Evolutionary conservation across 2,888 invertebrate genomes (phyloP).

Genomic region (Ommatoiulus sabulosus): DNA sequence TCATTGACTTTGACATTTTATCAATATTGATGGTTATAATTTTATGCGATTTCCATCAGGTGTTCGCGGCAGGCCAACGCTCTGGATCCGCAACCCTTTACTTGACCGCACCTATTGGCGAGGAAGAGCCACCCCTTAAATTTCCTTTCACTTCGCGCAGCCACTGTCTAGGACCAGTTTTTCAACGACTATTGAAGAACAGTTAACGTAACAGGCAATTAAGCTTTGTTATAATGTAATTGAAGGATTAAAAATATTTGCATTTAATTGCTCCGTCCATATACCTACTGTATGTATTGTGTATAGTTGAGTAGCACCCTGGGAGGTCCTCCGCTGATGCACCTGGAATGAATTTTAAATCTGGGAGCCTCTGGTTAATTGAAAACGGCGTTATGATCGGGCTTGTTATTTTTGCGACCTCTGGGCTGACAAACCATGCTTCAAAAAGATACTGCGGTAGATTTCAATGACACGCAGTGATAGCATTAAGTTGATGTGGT

Average conservation of each 20-base stretch:
- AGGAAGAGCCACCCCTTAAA: conserved; percentile 38
- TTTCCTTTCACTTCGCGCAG: not conserved
- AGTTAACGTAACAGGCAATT: conserved; percentile 19
- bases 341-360: not conserved
- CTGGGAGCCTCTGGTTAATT: not conserved
- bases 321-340: conserved; percentile 1
- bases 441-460: not conserved
- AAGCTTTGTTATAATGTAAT: conserved; percentile 35
- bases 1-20: conserved; percentile 36
- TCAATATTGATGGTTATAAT: conserved; percentile 24
- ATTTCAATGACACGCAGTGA: not conserved
- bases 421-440: not conserved
- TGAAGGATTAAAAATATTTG: conserved; percentile 9
- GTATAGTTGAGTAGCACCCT: not conserved
- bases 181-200: not conserved
- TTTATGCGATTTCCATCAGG: conserved; percentile 40
- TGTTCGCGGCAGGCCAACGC: conserved; percentile 5
- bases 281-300: not conserved
- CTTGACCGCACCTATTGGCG: conserved; percentile 27
- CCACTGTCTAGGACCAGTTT: conserved; percentile 23
- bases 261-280: conserved; percentile 36
- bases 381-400: conserved; percentile 40
- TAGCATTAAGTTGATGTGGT: not conserved
- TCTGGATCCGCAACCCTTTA: conserved; percentile 9
- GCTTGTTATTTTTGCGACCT: not conserved